Evolutionary conservation across 2,888 invertebrate genomes (phyloP).

Genomic region (Pecten maximus): DNA sequence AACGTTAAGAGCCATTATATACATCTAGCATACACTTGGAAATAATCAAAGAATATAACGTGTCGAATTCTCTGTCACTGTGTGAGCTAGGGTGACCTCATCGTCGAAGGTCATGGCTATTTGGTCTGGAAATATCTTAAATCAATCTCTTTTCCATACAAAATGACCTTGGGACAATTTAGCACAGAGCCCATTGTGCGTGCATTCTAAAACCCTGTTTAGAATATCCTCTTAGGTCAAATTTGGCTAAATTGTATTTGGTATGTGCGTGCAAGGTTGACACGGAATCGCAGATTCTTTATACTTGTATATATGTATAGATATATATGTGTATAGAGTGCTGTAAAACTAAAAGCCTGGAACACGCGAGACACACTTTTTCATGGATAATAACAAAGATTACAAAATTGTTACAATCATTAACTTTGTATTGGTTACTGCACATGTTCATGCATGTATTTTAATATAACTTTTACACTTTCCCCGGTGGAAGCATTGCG

Average conservation of each 20-base stretch:
- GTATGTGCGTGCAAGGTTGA: neutral
- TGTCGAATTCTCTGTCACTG: neutral
- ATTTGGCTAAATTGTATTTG: neutral
- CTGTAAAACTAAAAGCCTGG: no score
- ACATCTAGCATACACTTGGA: neutral
- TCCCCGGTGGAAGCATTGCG: no score
- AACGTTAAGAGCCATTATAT: neutral
- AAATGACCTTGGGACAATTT: slow-evolving; percentile 1
- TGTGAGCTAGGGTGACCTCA: neutral
- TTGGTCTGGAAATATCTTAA: neutral
- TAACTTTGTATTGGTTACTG: no score
- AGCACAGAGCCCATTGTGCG: neutral
- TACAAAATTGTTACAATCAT: no score
- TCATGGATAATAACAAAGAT: no score
- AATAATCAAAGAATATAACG: neutral
- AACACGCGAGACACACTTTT: no score
- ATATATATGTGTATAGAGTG: no score
- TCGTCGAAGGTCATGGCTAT: neutral
- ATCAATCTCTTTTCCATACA: neutral
- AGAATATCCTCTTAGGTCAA: neutral
- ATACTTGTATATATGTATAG: neutral
- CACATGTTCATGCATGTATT: no score
- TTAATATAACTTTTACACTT: no score
- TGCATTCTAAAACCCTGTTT: neutral
- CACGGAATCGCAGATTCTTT: neutral